Evolutionary conservation across 2,797 vertebrate genomes (phyloP), one percentile per base, ranked within the genome.

Genomic region (Champsocephalus gunnari): DNA sequence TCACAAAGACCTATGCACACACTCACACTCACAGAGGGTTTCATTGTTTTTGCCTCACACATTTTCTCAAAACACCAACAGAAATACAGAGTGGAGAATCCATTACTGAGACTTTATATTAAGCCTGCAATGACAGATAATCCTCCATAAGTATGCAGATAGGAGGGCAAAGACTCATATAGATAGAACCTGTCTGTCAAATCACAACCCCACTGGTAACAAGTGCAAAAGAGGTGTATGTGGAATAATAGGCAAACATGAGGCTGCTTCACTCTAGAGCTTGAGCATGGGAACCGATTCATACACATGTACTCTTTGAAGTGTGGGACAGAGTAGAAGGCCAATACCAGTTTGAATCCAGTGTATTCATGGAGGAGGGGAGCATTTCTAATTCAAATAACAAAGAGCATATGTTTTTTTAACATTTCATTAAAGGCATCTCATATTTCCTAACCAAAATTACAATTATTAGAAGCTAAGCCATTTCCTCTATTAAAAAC

Each of bases 111-210:
- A 79, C 79, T 57, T 73, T 45, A n/a, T 38, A 77, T 77, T 51
- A 82, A 74, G 54, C 58, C 51, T 38, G 56, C 69, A 38, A 56
- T 66, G 61, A 44, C 51, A 73, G 67, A 66, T 83, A 86, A 88
- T 82, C 69, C 75, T 34, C 65, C 47, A 57, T 80, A 82, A 75
- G 66, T 66, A 61, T 77, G 63, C 82, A 84, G 83, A 77, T 82
- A 82, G 62, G 59, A 70, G 54, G 64, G 68, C 59, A 81, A 75
- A 66, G 55, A 74, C 69, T 79, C 56, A 21, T 76, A 84, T 34
- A 47, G 64, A 77, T 81, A 54, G 65, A 78, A 71, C 51, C 58
- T 75, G 64, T 74, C 78, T 73, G 74, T 86, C 75, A 85, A 77
- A 84, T 71, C 21, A 50, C 48, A 82, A 76, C 64, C 43, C 55